Evolutionary conservation across 2,888 invertebrate species (phyloP), one percentile per base, ranked within the genome.

Genomic region (Cenopis cana): DNA sequence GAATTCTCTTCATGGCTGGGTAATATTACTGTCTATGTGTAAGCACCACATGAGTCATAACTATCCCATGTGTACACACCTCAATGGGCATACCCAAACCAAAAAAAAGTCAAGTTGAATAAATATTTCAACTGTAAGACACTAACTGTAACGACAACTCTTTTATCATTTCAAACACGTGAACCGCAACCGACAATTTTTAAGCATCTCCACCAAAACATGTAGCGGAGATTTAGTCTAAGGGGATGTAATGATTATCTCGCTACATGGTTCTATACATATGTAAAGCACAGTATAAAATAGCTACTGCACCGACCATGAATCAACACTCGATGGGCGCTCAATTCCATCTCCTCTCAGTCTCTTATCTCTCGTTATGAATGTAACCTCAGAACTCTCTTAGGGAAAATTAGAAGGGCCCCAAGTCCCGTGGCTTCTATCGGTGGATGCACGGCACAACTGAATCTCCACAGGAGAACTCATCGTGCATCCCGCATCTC

Each of bases 131-230:
- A 36, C 36, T 10, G 0, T 36, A 36, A 36, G 36, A n/a, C n/a
- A n/a, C n/a, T 36, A 24, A n/a, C n/a, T n/a, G n/a, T n/a, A n/a
- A n/a, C 24, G 24, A 36, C 36, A 36, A 36, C 36, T 36, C 36
- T 36, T 36, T 36, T 36, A 36, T 36, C 36, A 10, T 36, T 50
- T 2, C 18, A 50, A 18, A 50, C 17, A 9, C 10, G 2, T 50
- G 9, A 50, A 18, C 50, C 50, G 10, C 18, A 6, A 18, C 50
- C 17, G 50, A 50, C 18, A 18, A 10, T 18, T 18, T 18, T 50
- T 50, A 50, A 50, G 50, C 50, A 50, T 50, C 50, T 50, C 18
- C 50, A 50, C 50, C 50, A 50, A 50, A 50, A 36, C 50, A 50
- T 50, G 18, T 50, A 9, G 10, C 50, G 10, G 18, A 10, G 18